These are phyloP conservation scores for Dicentrarchus labrax DNA, from an alignment of 2,113 vertebrate species.

Conservation along the genomic window DNA sequence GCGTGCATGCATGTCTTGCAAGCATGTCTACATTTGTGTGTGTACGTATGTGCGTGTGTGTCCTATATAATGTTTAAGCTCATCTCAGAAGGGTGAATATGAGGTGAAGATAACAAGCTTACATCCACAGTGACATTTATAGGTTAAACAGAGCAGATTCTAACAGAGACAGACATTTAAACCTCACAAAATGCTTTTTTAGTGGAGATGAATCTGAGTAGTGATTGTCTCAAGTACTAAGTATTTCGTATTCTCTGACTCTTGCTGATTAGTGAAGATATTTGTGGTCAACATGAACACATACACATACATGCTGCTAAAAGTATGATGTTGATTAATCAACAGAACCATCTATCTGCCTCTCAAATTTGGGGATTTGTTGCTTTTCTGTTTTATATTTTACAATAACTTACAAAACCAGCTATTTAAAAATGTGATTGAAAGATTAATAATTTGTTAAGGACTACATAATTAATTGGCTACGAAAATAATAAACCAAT, in stretches of 20 bases:
- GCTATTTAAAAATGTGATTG: too few relatives aligned
- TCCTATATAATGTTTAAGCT: constrained; percentile 34
- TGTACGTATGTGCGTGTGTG: constrained; percentile 18
- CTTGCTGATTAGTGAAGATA: background rate
- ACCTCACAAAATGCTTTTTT: constrained; percentile 5
- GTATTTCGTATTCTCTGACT: background rate
- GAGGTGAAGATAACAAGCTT: constrained; percentile 18
- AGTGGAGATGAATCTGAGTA: background rate
- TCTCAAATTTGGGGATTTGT: background rate
- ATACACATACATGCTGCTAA: background rate
- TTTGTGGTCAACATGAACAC: background rate
- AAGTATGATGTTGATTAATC: background rate
- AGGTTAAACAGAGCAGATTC: constrained; percentile 30
- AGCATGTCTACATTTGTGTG: background rate
- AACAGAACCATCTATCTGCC: background rate
- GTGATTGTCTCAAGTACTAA: background rate
- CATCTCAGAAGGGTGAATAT: constrained; percentile 2
- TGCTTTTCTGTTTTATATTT: background rate
- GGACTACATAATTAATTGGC: too few relatives aligned
- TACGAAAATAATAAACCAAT: background rate
- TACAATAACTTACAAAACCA: background rate
- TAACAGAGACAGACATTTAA: background rate
- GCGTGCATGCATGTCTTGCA: constrained; percentile 2
- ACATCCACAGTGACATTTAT: constrained; percentile 61
- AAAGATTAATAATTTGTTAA: too few relatives aligned